phyloP scores from a whole-genome alignment of 1,140 invertebrate species.

The Temnothorax nylanderi region DNA sequence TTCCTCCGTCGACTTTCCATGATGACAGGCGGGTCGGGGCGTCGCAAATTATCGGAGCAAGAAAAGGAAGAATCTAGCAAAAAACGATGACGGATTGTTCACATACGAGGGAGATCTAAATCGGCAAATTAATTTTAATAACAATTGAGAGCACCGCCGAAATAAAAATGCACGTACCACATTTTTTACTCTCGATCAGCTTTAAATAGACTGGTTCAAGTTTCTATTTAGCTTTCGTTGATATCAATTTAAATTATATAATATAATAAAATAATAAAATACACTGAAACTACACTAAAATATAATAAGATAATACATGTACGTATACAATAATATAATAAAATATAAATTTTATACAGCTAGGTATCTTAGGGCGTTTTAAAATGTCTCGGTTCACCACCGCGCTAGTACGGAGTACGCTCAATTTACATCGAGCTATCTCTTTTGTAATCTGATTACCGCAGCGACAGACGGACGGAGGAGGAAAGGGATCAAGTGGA shows the following conservation, averaged over 20 bases:
- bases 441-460: conserved; percentile 42
- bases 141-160: not conserved
- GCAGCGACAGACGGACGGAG: conserved; percentile 9
- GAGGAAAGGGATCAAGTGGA: conserved; percentile 1
- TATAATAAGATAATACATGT: not conserved
- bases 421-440: conserved; percentile 1
- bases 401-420: not conserved
- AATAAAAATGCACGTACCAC: not conserved
- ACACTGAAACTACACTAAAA: not conserved
- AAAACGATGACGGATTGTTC: not conserved
- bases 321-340: too few relatives aligned
- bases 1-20: conserved; percentile 15
- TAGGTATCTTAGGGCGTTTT: not conserved
- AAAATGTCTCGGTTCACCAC: not conserved
- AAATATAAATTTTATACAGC: not conserved
- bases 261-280: too few relatives aligned
- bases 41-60: not conserved
- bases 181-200: not conserved
- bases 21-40: not conserved
- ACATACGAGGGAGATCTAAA: not conserved
- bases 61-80: not conserved
- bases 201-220: not conserved
- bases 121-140: not conserved
- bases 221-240: not conserved
- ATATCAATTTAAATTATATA: not conserved